Conservation (phyloP, 1,140 invertebrate species). For the Propsilocerus akamusi region DNA sequence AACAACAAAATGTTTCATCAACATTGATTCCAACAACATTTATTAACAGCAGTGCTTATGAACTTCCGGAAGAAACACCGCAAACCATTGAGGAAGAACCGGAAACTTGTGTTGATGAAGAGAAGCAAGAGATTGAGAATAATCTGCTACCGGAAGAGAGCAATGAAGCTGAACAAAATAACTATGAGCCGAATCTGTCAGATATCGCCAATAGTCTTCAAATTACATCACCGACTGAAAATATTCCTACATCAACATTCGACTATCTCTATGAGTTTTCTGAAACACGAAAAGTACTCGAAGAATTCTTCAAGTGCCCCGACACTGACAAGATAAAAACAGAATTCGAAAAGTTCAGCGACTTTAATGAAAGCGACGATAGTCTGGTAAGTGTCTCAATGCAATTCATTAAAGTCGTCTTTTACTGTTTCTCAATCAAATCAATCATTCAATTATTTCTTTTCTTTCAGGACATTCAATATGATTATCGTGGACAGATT, state of each 20-base stretch:
- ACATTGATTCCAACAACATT: conserved; percentile 1
- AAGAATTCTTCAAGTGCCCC: conserved; percentile 78
- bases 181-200: no score
- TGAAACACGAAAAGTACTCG: conserved; percentile 73
- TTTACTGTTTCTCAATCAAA: background rate
- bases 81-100: background rate
- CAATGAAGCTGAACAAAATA: background rate
- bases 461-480: background rate
- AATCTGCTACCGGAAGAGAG: background rate
- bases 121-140: background rate
- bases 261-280: conserved; percentile 82
- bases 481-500: conserved; percentile 1
- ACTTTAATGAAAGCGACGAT: conserved; percentile 19
- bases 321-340: conserved; percentile 29
- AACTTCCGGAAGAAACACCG: background rate
- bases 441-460: background rate
- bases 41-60: background rate
- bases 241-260: conserved; percentile 34
- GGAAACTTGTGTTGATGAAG: background rate
- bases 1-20: background rate
- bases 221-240: conserved; percentile 26
- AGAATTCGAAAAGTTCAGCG: conserved; percentile 28
- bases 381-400: conserved; percentile 17
- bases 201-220: conserved; percentile 24
- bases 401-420: background rate